These are phyloP conservation scores for Sycophila sp. DNA, from an alignment of 1,140 invertebrate genomes.

Conservation along the genomic window DNA sequence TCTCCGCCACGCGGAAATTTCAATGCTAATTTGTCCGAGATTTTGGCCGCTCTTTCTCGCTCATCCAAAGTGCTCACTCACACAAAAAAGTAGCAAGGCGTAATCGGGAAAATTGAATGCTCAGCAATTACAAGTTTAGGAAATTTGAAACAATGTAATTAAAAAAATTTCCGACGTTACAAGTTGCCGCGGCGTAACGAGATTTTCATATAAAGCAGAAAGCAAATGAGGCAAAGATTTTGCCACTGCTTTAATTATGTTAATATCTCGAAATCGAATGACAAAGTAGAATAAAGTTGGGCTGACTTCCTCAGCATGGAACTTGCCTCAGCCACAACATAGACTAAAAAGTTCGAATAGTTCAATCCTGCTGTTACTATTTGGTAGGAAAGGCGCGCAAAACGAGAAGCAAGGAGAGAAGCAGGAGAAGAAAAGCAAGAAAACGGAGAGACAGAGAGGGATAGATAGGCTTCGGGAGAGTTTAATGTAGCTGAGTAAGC, in stretches of 20 bases:
- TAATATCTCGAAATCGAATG: background rate
- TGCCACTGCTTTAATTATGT: background rate
- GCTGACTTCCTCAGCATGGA: background rate
- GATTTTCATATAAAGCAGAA: no score
- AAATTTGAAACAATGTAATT: no score
- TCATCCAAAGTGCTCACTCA: background rate
- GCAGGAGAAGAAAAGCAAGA: slow-evolving; percentile 34
- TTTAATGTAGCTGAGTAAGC: slow-evolving; percentile 47
- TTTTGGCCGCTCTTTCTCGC: background rate
- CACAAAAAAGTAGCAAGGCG: background rate
- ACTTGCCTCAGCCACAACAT: background rate
- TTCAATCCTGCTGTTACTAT: slow-evolving; percentile 56
- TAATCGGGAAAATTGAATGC: background rate
- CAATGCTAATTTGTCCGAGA: slow-evolving; percentile 18
- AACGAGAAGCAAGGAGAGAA: slow-evolving; percentile 23
- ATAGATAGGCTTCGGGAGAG: background rate
- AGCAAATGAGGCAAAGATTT: no score
- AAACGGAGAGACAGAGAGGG: background rate
- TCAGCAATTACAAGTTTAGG: no score
- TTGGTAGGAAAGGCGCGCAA: background rate
- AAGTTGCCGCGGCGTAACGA: no score
- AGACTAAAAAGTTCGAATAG: slow-evolving; percentile 53
- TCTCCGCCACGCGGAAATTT: background rate
- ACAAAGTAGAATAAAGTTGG: background rate
- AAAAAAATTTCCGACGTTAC: no score